Percentiles rank a stretch among this genome's conserved stretches.
Conservation (phyloP, 2,113 vertebrate genomes). For the Thymallus thymallus region DNA sequence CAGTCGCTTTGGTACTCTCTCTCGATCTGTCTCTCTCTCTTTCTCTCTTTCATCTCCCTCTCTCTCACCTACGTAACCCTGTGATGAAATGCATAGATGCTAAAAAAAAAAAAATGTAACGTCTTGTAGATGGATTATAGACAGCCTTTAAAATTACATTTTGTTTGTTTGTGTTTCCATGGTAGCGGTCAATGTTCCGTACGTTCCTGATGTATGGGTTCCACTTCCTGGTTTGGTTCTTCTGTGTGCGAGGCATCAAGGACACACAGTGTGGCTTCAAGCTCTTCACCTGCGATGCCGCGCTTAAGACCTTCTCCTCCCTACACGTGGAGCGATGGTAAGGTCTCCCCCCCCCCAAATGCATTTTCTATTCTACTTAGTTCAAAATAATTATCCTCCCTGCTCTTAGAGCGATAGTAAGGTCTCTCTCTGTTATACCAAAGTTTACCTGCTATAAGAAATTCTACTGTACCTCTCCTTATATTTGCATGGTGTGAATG, state of each 20-base stretch:
- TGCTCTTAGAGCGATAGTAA: slow-evolving; percentile 94
- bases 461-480: no score
- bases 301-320: slow-evolving; percentile 83
- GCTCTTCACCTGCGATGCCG: slow-evolving; percentile 90
- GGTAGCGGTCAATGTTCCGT: slow-evolving; percentile 90
- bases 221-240: slow-evolving; percentile 97
- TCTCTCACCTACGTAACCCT: neutral
- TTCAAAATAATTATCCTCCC: slow-evolving; percentile 68
- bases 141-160: no score
- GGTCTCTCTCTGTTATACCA: slow-evolving; percentile 9
- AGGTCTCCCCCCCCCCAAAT: slow-evolving; percentile 20
- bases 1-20: slow-evolving; percentile 85
- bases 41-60: neutral
- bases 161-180: neutral
- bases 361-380: no score
- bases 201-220: slow-evolving; percentile 96
- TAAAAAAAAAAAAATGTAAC: neutral
- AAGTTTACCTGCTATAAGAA: no score
- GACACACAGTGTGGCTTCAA: slow-evolving; percentile 98
- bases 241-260: slow-evolving; percentile 89
- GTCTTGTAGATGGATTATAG: neutral
- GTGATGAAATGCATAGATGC: neutral
- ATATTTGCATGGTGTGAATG: no score
- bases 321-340: slow-evolving; percentile 95
- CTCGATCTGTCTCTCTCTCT: neutral